Conservation (phyloP, 1,140 invertebrate species). For the Lethrus apterus region DNA sequence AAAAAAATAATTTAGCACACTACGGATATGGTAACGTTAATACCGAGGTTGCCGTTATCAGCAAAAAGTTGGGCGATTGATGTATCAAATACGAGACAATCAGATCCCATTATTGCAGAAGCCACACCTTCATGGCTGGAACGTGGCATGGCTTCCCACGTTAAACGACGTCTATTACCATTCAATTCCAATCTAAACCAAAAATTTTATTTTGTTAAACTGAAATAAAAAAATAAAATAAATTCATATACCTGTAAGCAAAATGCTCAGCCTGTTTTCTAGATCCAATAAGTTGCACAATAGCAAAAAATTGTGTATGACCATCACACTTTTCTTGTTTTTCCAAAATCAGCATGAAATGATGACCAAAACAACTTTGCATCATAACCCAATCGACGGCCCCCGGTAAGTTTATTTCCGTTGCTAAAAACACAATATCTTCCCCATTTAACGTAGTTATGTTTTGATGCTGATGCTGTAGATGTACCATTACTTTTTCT, state of each 20-base stretch:
- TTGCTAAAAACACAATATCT: slow-evolving; percentile 99
- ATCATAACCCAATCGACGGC: slow-evolving; percentile 99
- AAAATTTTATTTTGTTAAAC: no score
- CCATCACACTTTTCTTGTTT: slow-evolving; percentile 98
- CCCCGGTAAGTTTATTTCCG: slow-evolving; percentile 98
- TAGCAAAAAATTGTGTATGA: slow-evolving; percentile 98
- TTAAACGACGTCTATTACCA: slow-evolving; percentile 84
- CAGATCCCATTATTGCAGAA: slow-evolving; percentile 95
- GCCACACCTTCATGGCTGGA: slow-evolving; percentile 98
- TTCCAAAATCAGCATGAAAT: slow-evolving; percentile 99
- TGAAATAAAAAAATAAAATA: background rate
- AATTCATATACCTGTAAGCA: slow-evolving; percentile 73
- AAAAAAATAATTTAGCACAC: slow-evolving; percentile 47
- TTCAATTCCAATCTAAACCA: slow-evolving; percentile 81
- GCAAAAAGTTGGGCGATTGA: slow-evolving; percentile 97
- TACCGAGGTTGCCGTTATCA: slow-evolving; percentile 98
- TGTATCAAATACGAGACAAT: slow-evolving; percentile 96
- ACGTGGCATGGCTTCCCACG: slow-evolving; percentile 98
- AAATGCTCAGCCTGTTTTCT: slow-evolving; percentile 99
- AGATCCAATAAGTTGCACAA: slow-evolving; percentile 98
- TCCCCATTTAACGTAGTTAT: slow-evolving; percentile 97
- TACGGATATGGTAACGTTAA: slow-evolving; percentile 98
- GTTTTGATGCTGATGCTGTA: slow-evolving; percentile 96
- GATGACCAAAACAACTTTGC: slow-evolving; percentile 98
- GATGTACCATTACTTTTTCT: slow-evolving; percentile 80